Base-by-base conservation (phyloP, 2,113 vertebrate species). In the Brachyistius frenatus region DNA sequence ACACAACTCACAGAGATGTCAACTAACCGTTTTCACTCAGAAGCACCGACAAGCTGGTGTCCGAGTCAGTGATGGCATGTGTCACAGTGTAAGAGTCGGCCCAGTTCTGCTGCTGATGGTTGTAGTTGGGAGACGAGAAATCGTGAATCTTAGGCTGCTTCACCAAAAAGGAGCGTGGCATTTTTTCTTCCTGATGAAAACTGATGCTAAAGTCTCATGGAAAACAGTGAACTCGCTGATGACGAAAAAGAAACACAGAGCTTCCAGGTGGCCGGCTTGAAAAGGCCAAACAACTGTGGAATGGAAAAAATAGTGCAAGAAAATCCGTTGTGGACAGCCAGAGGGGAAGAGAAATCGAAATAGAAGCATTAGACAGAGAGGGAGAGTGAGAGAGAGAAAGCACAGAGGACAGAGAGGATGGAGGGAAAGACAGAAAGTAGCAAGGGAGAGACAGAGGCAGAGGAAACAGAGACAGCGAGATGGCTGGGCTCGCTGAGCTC, bases 151-250 rank as follows among this genome's bases (percentile, higher is more conserved):
- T 92, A 56, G 81, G 84, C 80, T 91, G 91, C 77, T 93, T 93
- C 78, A 93, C 91, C 77, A 93, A 78, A 85, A 93, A 93, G 37
- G 91, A 93, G 67, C 91, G 91, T 49, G 91, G 91, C 91, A 93
- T 93, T 61, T 88, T 91, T 16, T 62, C 64, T 31, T 32, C 57
- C 53, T 71, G 61, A 57, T 4, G 52, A 66, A 69, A 57, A 54
- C 32, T 58, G 68, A 54, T n/a, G 39, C 62, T 80, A 78, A 37
- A 70, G 46, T 73, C 74, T 80, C 87, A 85, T 84, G 69, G 70
- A 85, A 88, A 31, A 50, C 11, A 15, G 15, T 36, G 5, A 60
- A 32, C 61, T 31, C 31, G 37, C 23, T 14, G 44, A 32, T 39
- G 0, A 68, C 36, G 14, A 52, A 53, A 50, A 55, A 57, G 11